Evolutionary conservation across 1,140 invertebrate genomes (phyloP).

Genomic region (Pseudomyrmex concolor): DNA sequence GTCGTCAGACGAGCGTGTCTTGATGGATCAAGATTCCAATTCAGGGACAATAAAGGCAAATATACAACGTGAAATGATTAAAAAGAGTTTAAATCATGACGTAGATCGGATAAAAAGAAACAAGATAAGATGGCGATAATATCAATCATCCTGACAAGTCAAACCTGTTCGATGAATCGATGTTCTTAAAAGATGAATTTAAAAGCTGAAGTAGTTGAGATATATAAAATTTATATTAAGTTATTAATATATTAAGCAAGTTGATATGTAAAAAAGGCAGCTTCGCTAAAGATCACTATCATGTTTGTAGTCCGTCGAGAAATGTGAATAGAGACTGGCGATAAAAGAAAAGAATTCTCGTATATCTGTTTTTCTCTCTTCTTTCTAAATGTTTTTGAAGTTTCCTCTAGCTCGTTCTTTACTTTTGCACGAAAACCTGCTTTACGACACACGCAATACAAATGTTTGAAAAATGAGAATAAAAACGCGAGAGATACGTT

Average conservation of each 20-base stretch:
- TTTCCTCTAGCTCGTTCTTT: too few relatives aligned
- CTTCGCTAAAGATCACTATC: neutral
- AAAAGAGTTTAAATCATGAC: slow-evolving; percentile 2
- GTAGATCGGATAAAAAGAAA: neutral
- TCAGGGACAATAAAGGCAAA: slow-evolving; percentile 28
- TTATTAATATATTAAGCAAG: too few relatives aligned
- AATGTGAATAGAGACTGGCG: neutral
- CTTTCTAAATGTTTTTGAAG: too few relatives aligned
- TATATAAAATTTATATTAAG: too few relatives aligned
- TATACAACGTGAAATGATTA: slow-evolving; percentile 17
- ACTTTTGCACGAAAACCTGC: too few relatives aligned
- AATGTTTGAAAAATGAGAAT: neutral
- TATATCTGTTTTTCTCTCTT: neutral
- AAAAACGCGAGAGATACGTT: neutral
- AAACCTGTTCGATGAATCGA: neutral
- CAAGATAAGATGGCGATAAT: neutral
- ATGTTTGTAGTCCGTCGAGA: neutral
- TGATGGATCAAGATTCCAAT: slow-evolving; percentile 1
- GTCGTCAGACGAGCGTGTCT: neutral
- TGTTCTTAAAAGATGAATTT: neutral
- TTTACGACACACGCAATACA: too few relatives aligned
- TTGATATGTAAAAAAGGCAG: too few relatives aligned
- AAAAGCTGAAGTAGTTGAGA: neutral
- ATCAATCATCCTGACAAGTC: neutral
- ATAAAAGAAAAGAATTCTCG: neutral